Conservation (phyloP, 2,797 vertebrate species). For the Dermochelys coriacea region DNA sequence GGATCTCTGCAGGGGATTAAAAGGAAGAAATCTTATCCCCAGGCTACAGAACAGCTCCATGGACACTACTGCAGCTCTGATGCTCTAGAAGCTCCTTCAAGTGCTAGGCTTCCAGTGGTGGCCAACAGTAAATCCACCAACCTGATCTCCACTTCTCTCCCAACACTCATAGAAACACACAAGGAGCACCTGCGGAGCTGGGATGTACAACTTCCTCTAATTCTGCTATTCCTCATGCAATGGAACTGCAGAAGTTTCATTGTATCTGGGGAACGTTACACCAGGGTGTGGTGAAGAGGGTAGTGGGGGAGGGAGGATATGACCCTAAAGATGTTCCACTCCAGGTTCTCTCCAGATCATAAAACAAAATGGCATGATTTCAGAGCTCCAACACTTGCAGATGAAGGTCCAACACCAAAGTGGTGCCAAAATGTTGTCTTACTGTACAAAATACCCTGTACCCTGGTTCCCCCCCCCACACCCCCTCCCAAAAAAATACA, state of each 20-base stretch:
- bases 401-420: neutral
- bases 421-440: neutral
- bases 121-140: neutral
- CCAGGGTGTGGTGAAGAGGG: neutral
- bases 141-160: neutral
- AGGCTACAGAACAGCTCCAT: neutral
- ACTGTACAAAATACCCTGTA: neutral
- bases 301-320: neutral
- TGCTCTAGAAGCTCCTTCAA: rapidly evolving
- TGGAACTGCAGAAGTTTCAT: neutral
- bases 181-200: neutral
- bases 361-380: neutral
- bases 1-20: neutral
- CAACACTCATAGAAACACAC: too few species aligned
- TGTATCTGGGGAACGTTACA: neutral
- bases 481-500: neutral
- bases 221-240: neutral
- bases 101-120: neutral
- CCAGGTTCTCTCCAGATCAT: neutral
- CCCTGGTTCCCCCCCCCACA: neutral
- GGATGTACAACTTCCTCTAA: neutral
- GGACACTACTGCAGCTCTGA: neutral
- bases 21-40: neutral
- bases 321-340: neutral
- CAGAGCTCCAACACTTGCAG: neutral